Evolutionary conservation across 2,113 vertebrate species (phyloP).

Genomic region (Saimiri boliviensis): DNA sequence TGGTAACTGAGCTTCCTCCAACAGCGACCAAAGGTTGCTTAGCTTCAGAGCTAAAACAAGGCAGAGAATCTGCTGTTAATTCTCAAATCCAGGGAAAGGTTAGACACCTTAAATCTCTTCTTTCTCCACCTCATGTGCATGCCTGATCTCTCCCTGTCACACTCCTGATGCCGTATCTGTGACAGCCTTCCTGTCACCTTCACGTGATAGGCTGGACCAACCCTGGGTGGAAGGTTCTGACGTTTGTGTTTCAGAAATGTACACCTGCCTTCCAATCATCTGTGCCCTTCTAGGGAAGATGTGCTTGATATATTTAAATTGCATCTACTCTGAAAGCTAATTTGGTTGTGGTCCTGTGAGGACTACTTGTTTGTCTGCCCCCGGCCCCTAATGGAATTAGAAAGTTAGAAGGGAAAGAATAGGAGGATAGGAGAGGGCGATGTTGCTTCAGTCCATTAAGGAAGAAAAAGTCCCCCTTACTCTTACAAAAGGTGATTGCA

Average conservation of each 20-base stretch:
- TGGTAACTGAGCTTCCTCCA: not conserved
- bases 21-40: not conserved
- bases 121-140: not conserved
- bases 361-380: not conserved
- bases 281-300: not conserved
- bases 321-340: not conserved
- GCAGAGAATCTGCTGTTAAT: not conserved
- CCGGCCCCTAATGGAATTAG: not conserved
- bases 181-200: fast-evolving
- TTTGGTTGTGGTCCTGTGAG: not conserved
- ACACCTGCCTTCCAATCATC: not conserved
- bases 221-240: not conserved
- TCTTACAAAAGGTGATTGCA: not conserved
- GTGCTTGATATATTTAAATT: not conserved
- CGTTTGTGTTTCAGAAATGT: not conserved
- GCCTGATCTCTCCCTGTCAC: not conserved
- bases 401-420: not conserved
- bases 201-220: fast-evolving
- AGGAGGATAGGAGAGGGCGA: not conserved
- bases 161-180: fast-evolving
- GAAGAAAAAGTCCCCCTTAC: not conserved
- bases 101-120: not conserved
- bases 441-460: not conserved
- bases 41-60: not conserved
- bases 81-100: not conserved